Evolutionary conservation across 1,140 invertebrate genomes (phyloP).

Genomic region (Leptopilina clavipes): DNA sequence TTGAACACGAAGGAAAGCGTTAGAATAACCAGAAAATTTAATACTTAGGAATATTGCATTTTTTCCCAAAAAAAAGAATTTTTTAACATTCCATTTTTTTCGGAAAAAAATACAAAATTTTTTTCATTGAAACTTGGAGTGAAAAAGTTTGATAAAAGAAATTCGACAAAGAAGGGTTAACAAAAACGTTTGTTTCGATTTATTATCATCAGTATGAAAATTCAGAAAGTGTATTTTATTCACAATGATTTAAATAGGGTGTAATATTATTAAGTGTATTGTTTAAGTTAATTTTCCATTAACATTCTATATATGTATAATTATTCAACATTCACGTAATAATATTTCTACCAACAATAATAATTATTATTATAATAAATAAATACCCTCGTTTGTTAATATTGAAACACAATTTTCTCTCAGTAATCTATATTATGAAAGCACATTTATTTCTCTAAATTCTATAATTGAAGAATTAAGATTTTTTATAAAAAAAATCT

Average conservation of each 20-base stretch:
- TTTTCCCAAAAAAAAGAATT: neutral
- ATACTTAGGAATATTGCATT: no score
- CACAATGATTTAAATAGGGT: neutral
- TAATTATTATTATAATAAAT: neutral
- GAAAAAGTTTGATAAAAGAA: neutral
- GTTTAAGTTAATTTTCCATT: slow-evolving; percentile 4
- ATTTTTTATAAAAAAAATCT: neutral
- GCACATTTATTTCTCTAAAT: slow-evolving; percentile 11
- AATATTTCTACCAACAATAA: slow-evolving; percentile 24
- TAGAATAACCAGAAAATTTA: neutral
- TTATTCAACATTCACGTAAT: slow-evolving; percentile 15
- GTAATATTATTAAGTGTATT: slow-evolving; percentile 1
- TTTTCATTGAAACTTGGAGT: neutral
- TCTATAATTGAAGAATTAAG: slow-evolving; percentile 1
- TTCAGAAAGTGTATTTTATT: slow-evolving; percentile 22
- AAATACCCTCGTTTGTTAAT: neutral
- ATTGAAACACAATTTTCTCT: neutral
- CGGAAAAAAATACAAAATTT: neutral
- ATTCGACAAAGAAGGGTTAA: slow-evolving; percentile 33
- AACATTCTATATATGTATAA: slow-evolving; percentile 8
- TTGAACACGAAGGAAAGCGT: slow-evolving; percentile 5
- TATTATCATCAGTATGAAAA: slow-evolving; percentile 24
- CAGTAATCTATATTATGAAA: neutral
- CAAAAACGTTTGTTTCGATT: neutral
- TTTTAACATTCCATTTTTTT: neutral